Evolutionary conservation across 92 coral and sea anemone species (phyloP).

Genomic region (Heteractis magnifica): DNA sequence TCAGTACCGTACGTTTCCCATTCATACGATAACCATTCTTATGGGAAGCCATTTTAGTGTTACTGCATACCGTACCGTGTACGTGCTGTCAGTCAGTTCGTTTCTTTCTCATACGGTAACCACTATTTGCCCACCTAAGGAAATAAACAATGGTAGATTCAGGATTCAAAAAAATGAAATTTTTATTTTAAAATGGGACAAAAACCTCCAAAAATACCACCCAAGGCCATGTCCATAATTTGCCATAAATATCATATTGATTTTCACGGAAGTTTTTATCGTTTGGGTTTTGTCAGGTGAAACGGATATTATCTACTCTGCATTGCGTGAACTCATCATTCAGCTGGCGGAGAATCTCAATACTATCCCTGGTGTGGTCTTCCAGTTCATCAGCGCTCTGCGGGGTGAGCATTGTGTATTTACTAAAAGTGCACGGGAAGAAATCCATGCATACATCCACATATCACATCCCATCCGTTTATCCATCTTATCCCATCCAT

Average conservation of each 20-base stretch:
- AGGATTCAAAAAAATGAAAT: too few species aligned
- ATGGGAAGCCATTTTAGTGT: too few species aligned
- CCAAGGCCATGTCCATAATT: too few species aligned
- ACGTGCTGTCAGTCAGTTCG: too few species aligned
- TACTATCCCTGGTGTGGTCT: slow-evolving; percentile 66
- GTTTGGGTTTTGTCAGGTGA: slow-evolving; percentile 37
- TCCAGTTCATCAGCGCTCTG: slow-evolving; percentile 79
- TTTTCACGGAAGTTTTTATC: neutral
- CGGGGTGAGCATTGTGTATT: slow-evolving; percentile 53
- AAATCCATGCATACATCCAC: neutral
- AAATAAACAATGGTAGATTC: too few species aligned
- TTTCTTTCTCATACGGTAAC: too few species aligned
- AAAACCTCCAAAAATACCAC: too few species aligned
- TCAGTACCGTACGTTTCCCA: too few species aligned
- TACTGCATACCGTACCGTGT: too few species aligned
- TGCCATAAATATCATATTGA: neutral
- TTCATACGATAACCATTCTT: too few species aligned
- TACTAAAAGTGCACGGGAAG: neutral
- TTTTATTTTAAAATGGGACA: too few species aligned
- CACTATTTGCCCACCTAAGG: too few species aligned
- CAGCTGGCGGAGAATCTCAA: slow-evolving; percentile 56
- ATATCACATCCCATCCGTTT: neutral
- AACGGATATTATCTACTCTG: slow-evolving; percentile 65
- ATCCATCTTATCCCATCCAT: neutral
- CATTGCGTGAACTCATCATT: slow-evolving; percentile 59